Evolutionary conservation across 2,888 invertebrate species (phyloP).

Genomic region (Ectemnius continuus): DNA sequence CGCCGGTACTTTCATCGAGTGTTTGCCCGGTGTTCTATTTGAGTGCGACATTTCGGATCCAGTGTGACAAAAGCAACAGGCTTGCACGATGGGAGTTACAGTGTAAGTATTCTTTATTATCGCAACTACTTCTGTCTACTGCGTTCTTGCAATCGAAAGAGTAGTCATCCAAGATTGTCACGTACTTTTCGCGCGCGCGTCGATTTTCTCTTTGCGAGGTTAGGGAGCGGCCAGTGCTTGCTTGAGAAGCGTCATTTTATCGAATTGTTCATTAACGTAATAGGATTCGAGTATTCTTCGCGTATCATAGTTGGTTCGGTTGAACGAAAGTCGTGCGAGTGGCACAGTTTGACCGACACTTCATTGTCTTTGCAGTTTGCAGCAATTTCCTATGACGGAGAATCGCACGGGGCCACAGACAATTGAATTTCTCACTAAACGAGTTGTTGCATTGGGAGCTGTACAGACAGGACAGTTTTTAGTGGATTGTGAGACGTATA

Average conservation of each 20-base stretch:
- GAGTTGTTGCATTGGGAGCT: conserved; percentile 92
- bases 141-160: neutral
- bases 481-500: conserved; percentile 97
- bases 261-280: neutral
- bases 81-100: conserved; percentile 82
- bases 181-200: conserved; percentile 9
- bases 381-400: conserved; percentile 92
- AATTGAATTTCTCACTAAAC: conserved; percentile 91
- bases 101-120: conserved; percentile 78
- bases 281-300: neutral
- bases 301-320: too few relatives aligned
- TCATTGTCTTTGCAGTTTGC: conserved; percentile 80
- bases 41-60: too few relatives aligned
- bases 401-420: conserved; percentile 94
- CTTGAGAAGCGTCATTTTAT: neutral
- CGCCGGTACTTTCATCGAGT: conserved; percentile 23
- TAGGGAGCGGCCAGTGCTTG: conserved; percentile 36
- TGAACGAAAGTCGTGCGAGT: neutral
- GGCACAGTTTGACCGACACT: conserved; percentile 18
- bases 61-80: neutral
- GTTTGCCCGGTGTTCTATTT: conserved; percentile 12
- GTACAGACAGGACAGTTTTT: conserved; percentile 92
- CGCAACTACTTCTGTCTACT: neutral
- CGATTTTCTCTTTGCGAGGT: conserved; percentile 31
- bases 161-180: neutral